These are phyloP conservation scores for Centropus bengalensis DNA, from an alignment of 2,113 vertebrate species.

Conservation along the genomic window DNA sequence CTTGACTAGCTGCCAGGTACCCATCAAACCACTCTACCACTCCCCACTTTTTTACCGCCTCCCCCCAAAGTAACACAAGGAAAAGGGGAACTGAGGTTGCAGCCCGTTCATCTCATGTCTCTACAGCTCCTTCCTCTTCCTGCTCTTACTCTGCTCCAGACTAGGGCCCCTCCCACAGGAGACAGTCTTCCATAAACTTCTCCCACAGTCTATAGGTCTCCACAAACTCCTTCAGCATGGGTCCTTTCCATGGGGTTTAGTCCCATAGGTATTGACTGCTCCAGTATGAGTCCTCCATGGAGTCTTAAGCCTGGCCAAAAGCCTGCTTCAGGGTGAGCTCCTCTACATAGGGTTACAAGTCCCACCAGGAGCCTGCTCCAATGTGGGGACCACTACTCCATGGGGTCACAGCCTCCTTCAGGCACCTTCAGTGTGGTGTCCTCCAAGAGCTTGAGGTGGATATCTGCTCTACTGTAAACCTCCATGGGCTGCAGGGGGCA, in stretches of 20 bases:
- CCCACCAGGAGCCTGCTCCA: neutral
- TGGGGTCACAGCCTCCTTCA: neutral
- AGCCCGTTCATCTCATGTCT: neutral
- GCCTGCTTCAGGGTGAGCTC: too few species aligned
- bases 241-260: neutral
- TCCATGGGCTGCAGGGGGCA: too few species aligned
- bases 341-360: fast-evolving
- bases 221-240: fast-evolving
- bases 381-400: neutral
- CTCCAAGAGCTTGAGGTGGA: neutral
- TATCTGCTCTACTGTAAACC: too few species aligned
- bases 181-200: neutral
- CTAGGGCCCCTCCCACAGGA: neutral
- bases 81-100: neutral
- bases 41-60: neutral
- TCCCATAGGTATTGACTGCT: neutral
- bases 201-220: neutral
- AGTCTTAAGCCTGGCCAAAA: too few species aligned
- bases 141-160: neutral
- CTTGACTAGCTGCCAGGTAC: neutral
- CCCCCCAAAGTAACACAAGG: fast-evolving
- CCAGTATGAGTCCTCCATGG: neutral
- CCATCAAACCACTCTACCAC: neutral
- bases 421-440: neutral
- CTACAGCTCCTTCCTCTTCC: neutral